These are phyloP conservation scores for Larimichthys crocea DNA, from an alignment of 2,113 vertebrate genomes.

Conservation along the genomic window DNA sequence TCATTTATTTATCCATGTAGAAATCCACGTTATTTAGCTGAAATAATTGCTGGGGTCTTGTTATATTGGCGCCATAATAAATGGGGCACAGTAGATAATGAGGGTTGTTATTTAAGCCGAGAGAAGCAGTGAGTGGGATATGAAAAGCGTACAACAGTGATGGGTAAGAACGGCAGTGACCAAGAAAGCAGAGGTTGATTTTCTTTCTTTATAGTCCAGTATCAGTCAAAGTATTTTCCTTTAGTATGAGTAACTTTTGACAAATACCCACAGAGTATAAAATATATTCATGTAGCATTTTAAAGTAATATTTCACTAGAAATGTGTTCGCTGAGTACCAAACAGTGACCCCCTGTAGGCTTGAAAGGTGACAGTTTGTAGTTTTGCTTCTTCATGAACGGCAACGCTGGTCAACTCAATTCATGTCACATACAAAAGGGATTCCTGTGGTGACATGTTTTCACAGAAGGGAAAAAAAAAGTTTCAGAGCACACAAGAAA, in stretches of 20 bases:
- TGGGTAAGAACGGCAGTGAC: neutral
- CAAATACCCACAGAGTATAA: neutral
- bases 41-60: constrained; percentile 17
- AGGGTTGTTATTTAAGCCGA: constrained; percentile 39
- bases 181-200: neutral
- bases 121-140: constrained; percentile 20
- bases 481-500: neutral
- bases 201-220: neutral
- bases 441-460: constrained; percentile 23
- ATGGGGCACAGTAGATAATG: constrained; percentile 19
- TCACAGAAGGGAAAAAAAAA: constrained; percentile 17
- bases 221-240: neutral
- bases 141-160: constrained; percentile 12
- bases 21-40: neutral
- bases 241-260: neutral
- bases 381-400: neutral
- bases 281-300: neutral
- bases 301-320: neutral
- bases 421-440: constrained; percentile 5
- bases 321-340: neutral
- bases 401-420: constrained; percentile 19
- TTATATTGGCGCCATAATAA: constrained; percentile 24
- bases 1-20: constrained; percentile 10
- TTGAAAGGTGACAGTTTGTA: neutral
- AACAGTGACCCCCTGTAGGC: neutral